These are phyloP conservation scores for Pogoniulus pusillus DNA, from an alignment of 2,797 vertebrate genomes.

Conservation along the genomic window DNA sequence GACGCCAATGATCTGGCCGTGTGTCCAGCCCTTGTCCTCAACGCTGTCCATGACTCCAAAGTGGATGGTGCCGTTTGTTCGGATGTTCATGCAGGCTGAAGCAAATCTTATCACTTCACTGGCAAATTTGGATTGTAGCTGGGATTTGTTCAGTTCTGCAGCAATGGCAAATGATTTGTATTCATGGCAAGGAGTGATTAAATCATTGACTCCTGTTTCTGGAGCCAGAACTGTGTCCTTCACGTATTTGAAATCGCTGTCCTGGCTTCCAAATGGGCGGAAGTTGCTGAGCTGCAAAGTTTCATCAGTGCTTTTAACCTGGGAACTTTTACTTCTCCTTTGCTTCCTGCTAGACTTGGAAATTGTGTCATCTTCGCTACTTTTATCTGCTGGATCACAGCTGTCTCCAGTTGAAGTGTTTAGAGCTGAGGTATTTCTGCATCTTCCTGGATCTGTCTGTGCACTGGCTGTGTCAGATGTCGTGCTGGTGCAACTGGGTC, in stretches of 20 bases:
- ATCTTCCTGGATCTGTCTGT: not conserved
- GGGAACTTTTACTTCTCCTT: not conserved
- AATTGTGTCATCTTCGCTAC: not conserved
- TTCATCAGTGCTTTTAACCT: not conserved
- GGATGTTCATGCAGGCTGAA: constrained; percentile 84
- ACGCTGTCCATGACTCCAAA: constrained; percentile 85
- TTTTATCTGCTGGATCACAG: not conserved
- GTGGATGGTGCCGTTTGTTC: constrained; percentile 87
- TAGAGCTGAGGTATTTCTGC: accelerated
- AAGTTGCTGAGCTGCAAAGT: constrained; percentile 61
- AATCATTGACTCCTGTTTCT: constrained; percentile 80
- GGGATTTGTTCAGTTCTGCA: constrained; percentile 69
- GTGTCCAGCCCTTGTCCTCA: constrained; percentile 68
- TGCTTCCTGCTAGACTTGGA: not conserved
- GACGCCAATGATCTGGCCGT: constrained; percentile 82
- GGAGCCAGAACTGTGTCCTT: constrained; percentile 80
- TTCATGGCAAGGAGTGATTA: constrained; percentile 84
- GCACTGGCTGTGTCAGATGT: accelerated
- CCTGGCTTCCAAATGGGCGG: constrained; percentile 77
- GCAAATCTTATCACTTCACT: constrained; percentile 83
- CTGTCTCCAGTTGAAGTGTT: not conserved
- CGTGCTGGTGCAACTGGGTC: not conserved
- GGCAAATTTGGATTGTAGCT: constrained; percentile 83
- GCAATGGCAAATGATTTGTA: constrained; percentile 82
- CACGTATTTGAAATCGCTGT: constrained; percentile 76